These are phyloP conservation scores for Microctenopoma lineatum DNA, from an alignment of 2,797 vertebrate genomes.

Conservation along the genomic window DNA sequence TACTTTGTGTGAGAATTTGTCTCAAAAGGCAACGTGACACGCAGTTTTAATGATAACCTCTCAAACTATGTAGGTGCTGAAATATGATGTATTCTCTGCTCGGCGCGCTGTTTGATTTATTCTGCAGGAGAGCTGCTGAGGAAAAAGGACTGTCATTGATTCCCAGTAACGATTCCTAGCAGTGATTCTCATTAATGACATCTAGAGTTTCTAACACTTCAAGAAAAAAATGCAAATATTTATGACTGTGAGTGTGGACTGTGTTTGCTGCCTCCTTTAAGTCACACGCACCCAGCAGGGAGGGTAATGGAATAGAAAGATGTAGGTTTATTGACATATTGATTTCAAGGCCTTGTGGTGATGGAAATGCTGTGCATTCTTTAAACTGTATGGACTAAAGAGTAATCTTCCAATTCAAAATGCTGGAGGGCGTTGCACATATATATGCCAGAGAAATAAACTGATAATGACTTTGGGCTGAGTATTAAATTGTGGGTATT, in stretches of 20 bases:
- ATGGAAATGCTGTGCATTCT: conserved; percentile 67
- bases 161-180: neutral
- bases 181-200: conserved; percentile 10
- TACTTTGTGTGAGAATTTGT: conserved; percentile 17
- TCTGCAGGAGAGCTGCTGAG: conserved; percentile 22
- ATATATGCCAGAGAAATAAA: conserved; percentile 60
- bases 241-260: neutral
- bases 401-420: conserved; percentile 77
- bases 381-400: conserved; percentile 72
- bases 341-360: conserved; percentile 64
- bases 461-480: conserved; percentile 60
- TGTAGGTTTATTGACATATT: conserved; percentile 71
- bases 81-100: conserved; percentile 30
- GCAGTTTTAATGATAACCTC: conserved; percentile 26
- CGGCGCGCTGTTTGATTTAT: conserved; percentile 36
- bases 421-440: conserved; percentile 61
- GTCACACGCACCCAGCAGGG: conserved; percentile 15
- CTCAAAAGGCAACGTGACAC: conserved; percentile 24
- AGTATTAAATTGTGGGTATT: conserved; percentile 53
- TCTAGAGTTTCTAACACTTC: neutral
- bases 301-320: conserved; percentile 57
- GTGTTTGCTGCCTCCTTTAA: conserved; percentile 7
- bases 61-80: conserved; percentile 9
- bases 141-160: conserved; percentile 30
- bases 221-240: conserved; percentile 12